Evolutionary conservation across 2,888 invertebrate species (phyloP).

Genomic region (Scaptodrosophila latifasciaeformis): DNA sequence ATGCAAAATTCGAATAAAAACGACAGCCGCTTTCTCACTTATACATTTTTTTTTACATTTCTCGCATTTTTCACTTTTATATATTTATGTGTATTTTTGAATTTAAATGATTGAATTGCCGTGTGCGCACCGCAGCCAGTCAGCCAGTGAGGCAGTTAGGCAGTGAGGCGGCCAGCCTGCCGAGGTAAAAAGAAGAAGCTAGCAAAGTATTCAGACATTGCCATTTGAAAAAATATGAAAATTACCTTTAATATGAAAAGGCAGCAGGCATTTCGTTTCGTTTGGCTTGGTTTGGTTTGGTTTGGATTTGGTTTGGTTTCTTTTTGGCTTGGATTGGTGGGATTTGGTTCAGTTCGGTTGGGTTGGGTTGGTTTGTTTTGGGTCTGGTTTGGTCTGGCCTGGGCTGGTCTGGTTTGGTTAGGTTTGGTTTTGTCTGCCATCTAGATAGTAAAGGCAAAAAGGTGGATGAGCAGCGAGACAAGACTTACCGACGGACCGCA

Average conservation of each 20-base stretch:
- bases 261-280: conserved; percentile 40
- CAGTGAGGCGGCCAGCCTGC: neutral
- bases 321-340: too few relatives aligned
- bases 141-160: neutral
- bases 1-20: too few relatives aligned
- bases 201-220: conserved; percentile 17
- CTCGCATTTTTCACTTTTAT: neutral
- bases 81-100: conserved; percentile 54
- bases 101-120: conserved; percentile 66
- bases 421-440: conserved; percentile 42
- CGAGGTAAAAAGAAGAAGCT: neutral
- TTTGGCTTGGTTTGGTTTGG: conserved; percentile 34
- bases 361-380: too few relatives aligned
- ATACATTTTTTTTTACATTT: conserved; percentile 3
- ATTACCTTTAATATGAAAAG: conserved; percentile 64
- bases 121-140: conserved; percentile 20
- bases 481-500: conserved; percentile 1
- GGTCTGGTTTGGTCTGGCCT: too few relatives aligned
- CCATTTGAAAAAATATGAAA: conserved; percentile 68
- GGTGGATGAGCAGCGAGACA: neutral
- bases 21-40: conserved; percentile 16
- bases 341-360: too few relatives aligned
- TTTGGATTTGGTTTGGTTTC: too few relatives aligned
- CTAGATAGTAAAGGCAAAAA: conserved; percentile 47
- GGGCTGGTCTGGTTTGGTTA: too few relatives aligned